phyloP scores from a whole-genome alignment of 2,888 invertebrate species.

The Aromia moschata region DNA sequence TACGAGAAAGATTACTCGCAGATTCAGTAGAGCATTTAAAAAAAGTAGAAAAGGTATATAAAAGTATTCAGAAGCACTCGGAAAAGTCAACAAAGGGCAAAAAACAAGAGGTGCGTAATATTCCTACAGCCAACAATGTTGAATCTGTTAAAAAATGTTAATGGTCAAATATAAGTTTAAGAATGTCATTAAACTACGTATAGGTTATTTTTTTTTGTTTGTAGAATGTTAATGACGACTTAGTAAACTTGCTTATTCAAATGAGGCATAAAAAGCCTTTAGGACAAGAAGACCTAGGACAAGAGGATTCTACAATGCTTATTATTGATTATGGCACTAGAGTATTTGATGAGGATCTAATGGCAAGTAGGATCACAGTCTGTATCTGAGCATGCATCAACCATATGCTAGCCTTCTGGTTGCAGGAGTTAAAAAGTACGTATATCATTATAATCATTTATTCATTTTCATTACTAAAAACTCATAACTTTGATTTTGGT shows the following conservation, averaged over 20 bases:
- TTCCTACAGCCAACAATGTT: too few species aligned
- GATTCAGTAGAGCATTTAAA: conserved; percentile 54
- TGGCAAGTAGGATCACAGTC: conserved; percentile 68
- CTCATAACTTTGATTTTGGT: too few species aligned
- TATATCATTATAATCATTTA: conserved; percentile 14
- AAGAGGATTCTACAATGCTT: conserved; percentile 51
- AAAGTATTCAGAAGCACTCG: conserved; percentile 48
- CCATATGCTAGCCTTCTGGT: conserved; percentile 94
- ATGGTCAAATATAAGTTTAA: too few species aligned
- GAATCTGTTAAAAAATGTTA: too few species aligned
- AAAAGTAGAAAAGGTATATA: conserved; percentile 52
- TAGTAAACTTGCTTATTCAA: conserved; percentile 53
- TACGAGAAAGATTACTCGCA: conserved; percentile 49
- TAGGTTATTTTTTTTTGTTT: conserved; percentile 19
- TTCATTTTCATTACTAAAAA: too few species aligned
- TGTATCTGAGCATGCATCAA: conserved; percentile 94
- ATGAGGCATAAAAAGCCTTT: conserved; percentile 54
- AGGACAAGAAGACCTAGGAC: conserved; percentile 48
- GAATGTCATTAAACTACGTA: too few species aligned
- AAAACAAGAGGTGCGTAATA: neutral
- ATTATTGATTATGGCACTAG: conserved; percentile 50
- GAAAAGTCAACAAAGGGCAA: conserved; percentile 29
- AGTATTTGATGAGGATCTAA: conserved; percentile 57
- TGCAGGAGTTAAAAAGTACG: conserved; percentile 90
- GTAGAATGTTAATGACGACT: conserved; percentile 51